Conservation (phyloP, 2,797 vertebrate genomes). For the Rallus crepitans region DNA sequence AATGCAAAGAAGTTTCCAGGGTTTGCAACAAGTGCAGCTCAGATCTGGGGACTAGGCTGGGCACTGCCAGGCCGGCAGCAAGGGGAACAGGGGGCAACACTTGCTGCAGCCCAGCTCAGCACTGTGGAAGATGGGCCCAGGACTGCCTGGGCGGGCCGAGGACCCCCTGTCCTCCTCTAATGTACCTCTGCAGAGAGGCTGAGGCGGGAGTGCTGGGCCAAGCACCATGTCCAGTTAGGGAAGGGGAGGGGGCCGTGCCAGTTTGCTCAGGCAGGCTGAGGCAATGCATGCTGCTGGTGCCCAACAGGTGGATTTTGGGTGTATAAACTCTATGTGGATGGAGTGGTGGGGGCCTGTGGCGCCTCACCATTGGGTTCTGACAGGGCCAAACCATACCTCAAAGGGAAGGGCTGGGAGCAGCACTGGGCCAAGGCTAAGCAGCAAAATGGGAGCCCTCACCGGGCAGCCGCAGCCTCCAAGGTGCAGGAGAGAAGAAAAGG, state of each 20-base stretch:
- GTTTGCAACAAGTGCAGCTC: background rate
- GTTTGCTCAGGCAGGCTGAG: background rate
- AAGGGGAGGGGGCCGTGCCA: accelerated
- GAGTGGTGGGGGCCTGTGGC: background rate
- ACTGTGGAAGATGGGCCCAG: background rate
- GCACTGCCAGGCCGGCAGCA: background rate
- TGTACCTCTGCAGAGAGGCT: background rate
- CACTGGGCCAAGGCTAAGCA: accelerated
- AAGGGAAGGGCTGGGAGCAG: background rate
- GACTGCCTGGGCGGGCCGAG: no score
- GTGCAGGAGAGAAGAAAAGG: background rate
- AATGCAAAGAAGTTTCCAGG: background rate
- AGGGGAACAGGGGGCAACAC: background rate
- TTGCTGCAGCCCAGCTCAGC: background rate
- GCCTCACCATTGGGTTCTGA: background rate
- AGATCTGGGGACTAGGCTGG: background rate
- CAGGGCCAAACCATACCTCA: accelerated
- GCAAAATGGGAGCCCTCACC: accelerated
- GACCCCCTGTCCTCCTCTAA: background rate
- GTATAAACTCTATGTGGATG: accelerated
- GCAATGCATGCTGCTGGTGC: background rate
- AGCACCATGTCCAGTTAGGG: accelerated
- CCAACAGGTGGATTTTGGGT: no score
- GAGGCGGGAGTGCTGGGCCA: background rate
- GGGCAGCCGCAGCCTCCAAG: background rate